Base-by-base conservation (phyloP, 2,113 vertebrate species). In the Urocynchramus pylzowi region DNA sequence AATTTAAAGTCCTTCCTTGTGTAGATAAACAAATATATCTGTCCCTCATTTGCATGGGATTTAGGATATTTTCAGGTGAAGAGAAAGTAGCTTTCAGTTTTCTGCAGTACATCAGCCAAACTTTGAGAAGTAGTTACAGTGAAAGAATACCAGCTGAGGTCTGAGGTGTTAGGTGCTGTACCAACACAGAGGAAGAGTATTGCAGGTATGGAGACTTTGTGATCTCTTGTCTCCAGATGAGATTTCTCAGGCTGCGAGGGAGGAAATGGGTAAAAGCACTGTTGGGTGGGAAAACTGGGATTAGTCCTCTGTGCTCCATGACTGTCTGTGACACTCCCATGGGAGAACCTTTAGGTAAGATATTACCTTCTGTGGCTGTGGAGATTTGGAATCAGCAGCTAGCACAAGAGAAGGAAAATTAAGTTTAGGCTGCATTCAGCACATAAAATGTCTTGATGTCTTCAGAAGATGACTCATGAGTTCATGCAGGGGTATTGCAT, bases 1-100 rank as follows among this genome's bases (percentile, higher is more conserved):
- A 94, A 96, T 94, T 93, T 87, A 90, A 91, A 91, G 49, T 61
- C 73, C 44, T 90, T 50, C 45, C 70, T 91, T 67, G 33, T 86
- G 52, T 50, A 86, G 82, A 92, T 91, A 94, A 96, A 95, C 94
- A 96, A 95, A 86, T 95, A 44, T 92, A 84, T 90, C 74, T 81
- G 56, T 75, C 79, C 39, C 60, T 92, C 82, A 77, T 96, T 96
- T 96, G 76, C 75, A 90, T 88, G 63, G 13, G 41, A 86, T 88
- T 90, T 88, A 60, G 56, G 47, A 44, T 84, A 28, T 63, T 67
- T 77, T 67, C 30, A 74, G 59, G 79, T 74, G n/a, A 77, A 80
- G 44, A 11, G 57, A 44, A 86, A 61, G 64, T 67, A 81, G 22
- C 39, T 70, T 78, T 59, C 47, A 11, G 7, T n/a, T 90, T 96